A percentile compares a stretch with the other conserved stretches of the same genome.
Evolutionary conservation across 2,797 vertebrate species (phyloP).

Genomic region (Mus minutoides): DNA sequence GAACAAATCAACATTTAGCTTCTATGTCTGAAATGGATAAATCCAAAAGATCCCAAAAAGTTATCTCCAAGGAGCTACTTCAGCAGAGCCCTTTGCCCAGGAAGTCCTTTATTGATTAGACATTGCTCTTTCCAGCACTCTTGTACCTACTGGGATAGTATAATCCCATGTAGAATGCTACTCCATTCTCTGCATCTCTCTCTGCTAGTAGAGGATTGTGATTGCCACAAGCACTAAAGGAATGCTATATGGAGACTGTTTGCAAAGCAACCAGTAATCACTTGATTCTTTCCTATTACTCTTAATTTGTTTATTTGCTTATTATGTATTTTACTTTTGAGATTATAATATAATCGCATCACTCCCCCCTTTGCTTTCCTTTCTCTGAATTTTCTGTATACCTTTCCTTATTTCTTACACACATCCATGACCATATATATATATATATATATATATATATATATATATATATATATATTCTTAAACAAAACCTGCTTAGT

Average conservation of each 20-base stretch:
- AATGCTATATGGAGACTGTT: accelerated
- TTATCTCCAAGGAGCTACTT: not conserved
- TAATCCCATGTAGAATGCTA: no score
- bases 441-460: not conserved
- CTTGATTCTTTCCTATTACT: no score
- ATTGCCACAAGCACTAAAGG: accelerated
- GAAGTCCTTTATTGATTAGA: not conserved
- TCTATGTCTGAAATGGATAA: not conserved
- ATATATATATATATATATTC: not conserved
- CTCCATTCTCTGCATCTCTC: not conserved
- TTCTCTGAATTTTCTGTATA: not conserved
- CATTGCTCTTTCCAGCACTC: accelerated
- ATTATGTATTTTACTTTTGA: not conserved
- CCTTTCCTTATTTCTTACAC: not conserved
- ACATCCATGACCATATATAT: not conserved
- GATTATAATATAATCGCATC: not conserved
- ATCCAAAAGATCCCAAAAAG: not conserved
- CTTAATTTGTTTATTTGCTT: not conserved
- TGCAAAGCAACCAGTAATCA: accelerated
- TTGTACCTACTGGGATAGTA: not conserved
- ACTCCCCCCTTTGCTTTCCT: not conserved
- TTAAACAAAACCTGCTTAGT: not conserved
- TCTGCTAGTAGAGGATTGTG: accelerated
- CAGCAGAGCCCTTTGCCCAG: not conserved
- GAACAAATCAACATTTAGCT: not conserved